Percentiles rank a stretch among this genome's conserved stretches.
Conservation (phyloP, 2,113 vertebrate species). For the Tursiops truncatus region DNA sequence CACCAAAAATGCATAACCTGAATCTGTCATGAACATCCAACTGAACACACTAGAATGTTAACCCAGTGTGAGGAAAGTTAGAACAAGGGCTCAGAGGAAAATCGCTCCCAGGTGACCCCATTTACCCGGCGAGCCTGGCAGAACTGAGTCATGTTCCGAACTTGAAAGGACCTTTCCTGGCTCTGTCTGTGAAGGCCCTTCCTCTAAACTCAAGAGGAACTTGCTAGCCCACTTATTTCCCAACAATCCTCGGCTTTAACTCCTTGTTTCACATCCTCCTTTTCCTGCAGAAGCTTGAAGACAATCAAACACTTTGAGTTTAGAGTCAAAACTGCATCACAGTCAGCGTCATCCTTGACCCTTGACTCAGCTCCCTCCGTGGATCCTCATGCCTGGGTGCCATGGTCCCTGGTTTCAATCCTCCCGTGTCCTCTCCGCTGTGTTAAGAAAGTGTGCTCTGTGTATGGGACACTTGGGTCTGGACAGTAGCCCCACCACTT, state of each 20-base stretch:
- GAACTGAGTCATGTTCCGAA: accelerated
- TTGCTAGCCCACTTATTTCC: neutral
- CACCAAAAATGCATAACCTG: neutral
- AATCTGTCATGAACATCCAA: neutral
- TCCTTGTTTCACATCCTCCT: neutral
- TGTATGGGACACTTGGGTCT: too few species aligned
- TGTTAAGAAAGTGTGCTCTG: neutral
- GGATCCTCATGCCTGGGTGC: accelerated
- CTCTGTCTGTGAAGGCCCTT: neutral
- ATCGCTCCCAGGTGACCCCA: accelerated
- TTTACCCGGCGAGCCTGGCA: neutral
- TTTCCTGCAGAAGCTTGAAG: neutral
- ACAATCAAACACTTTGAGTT: neutral
- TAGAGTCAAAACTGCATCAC: neutral
- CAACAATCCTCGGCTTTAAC: too few species aligned
- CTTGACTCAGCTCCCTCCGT: neutral
- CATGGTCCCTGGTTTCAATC: accelerated
- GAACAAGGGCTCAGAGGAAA: neutral
- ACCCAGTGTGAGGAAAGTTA: neutral
- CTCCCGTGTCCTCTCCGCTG: neutral
- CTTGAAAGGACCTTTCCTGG: neutral
- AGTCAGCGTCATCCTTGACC: neutral
- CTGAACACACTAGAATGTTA: neutral
- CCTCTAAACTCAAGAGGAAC: neutral
- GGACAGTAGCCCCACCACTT: neutral